Base-by-base conservation (phyloP, 2,888 invertebrate genomes). In the Mylabris sibirica region DNA sequence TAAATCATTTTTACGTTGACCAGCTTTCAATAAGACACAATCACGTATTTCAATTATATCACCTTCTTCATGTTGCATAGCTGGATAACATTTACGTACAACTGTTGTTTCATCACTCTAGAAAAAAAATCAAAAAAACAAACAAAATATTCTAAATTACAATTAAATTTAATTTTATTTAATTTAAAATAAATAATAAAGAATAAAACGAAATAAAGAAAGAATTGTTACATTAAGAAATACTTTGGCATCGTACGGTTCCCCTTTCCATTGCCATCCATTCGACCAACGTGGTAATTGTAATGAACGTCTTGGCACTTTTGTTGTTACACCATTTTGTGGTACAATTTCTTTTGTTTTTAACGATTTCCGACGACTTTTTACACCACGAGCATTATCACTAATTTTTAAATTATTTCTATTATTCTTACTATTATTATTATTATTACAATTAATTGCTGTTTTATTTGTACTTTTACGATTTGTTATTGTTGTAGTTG, bases 211-310 rank as follows among this genome's bases (percentile, higher is more conserved):
- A 30, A 30, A 30, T 30, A 30, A 30, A 30, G 30, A n/a, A n/a
- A n/a, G 30, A 30, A 30, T 30, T 30, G 30, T 30, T 30, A 97
- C 97, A 86, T 94, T 94, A 80, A 96, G 88, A 86, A 93, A 96
- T 78, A 97, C 93, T 87, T 92, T 92, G 74, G 93, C 91, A 80
- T 94, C 89, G 82, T 91, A 93, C 38, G 93, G 88, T 75, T 94
- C 91, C 61, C 96, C 96, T 81, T 93, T 93, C 94, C 96, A 97
- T 73, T 89, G 90, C 97, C 97, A 97, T 34, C 96, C 96, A 82
- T 97, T 96, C 81, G 94, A 95, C 95, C 95, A 96, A 78, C 89
- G 90, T 49, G 91, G 91, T 76, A 87, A 76, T 70, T 72, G 80
- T 65, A 77, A 72, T 63, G 79, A 76, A 78, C 78, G 84, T 71